Evolutionary conservation across 2,113 vertebrate genomes (phyloP).

Genomic region (Erpornis zantholeuca): DNA sequence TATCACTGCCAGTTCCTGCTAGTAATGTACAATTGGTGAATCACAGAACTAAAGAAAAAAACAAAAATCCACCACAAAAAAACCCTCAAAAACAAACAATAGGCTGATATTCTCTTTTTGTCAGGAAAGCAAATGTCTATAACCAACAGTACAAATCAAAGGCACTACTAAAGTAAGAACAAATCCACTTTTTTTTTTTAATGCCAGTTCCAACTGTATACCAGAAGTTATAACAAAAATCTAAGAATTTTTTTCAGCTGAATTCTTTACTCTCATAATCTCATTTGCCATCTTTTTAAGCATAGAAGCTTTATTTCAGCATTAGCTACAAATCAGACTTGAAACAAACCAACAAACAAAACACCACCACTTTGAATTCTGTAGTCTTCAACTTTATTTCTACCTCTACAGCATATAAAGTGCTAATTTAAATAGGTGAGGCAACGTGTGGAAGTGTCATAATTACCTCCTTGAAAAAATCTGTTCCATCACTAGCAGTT

Average conservation of each 20-base stretch:
- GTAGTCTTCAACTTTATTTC: background rate
- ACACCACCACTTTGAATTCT: background rate
- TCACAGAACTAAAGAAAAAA: background rate
- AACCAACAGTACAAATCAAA: background rate
- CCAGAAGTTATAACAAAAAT: background rate
- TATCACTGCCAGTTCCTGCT: background rate
- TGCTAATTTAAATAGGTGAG: background rate
- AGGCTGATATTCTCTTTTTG: background rate
- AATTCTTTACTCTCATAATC: background rate
- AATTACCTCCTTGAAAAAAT: slow-evolving; percentile 2
- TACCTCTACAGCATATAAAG: background rate
- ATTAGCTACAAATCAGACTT: background rate
- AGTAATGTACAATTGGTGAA: background rate
- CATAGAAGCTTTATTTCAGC: background rate
- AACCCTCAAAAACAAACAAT: fast-evolving
- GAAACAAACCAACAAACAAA: background rate
- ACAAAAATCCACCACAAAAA: background rate
- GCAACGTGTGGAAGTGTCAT: background rate
- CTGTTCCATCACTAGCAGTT: slow-evolving; percentile 21
- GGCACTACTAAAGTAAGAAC: background rate
- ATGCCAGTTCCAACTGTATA: background rate
- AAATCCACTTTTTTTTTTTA: background rate
- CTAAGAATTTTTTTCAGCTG: background rate
- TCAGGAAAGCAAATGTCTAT: background rate
- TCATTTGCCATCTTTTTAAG: background rate